Evolutionary conservation across 2,888 invertebrate species (phyloP), one percentile per base, ranked within the genome.

Genomic region (Mystacides longicornis): DNA sequence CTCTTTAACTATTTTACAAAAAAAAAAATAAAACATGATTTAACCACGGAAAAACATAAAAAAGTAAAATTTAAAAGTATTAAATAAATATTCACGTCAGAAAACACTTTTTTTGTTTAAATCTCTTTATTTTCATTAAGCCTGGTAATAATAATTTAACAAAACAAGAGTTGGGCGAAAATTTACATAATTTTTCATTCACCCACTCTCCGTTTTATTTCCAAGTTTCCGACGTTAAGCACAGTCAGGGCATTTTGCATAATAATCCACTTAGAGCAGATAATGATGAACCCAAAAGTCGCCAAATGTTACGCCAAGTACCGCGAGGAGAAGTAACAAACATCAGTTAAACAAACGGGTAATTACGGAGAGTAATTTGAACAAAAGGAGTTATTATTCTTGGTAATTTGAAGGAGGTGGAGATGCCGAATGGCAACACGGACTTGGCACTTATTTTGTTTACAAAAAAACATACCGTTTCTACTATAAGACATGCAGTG

Each of bases 141-240:
- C 51, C 37, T 49, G 50, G 47, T 47, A n/a, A n/a, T n/a, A n/a
- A n/a, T n/a, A n/a, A n/a, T n/a, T n/a, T n/a, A 49, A 22, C 51
- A 54, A 46, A 52, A 50, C 55, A 54, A 45, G 55, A 47, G 45
- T 31, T 52, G 54, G 22, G 33, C 58, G 60, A 56, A 53, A 52
- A 60, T 60, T 60, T 60, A 56, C 60, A 60, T 60, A 60, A 59
- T 60, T 60, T 60, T 60, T 60, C 50, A 45, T 47, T 50, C 57
- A 51, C 49, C 23, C 55, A 55, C 52, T 53, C 48, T 21, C 33
- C 47, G 42, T 54, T 23, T 37, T 42, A 56, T 52, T 56, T 54
- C 48, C 51, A 49, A 58, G 52, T 49, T 54, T 47, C 37, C 46
- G 52, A 49, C 54, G 37, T 33, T 43, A 49, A 31, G 54, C 46